Evolutionary conservation across 92 coral and sea anemone species (phyloP), one percentile per base, ranked within the genome.

Genomic region (Anthopleura xanthogrammica): DNA sequence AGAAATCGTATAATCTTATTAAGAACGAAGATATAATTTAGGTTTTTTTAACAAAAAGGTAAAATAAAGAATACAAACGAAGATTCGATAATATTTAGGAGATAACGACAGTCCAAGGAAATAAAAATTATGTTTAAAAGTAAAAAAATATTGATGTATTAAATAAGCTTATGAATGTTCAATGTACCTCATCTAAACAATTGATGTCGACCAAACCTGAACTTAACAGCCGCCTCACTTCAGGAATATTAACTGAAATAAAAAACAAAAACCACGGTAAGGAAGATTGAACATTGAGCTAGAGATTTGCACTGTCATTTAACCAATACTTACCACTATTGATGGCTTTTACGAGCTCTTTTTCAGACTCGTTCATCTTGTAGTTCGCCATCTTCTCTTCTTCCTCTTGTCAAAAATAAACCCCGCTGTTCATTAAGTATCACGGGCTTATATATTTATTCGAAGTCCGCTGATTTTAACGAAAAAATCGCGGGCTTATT

Each of bases 121-220:
- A 12, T 54, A 54, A 54, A 54, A 11, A 8, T 8, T 54, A 11
- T 5, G 11, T 8, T 54, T 12, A 9, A 54, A 14, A 54, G 16
- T 12, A 3, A 54, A 50, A 50, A 50, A 50, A 50, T 0, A 50
- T 0, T 50, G 54, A 5, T 0, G 11, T 50, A 6, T 5, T 1
- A 50, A 54, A 13, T 5, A 46, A 46, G 5, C 5, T 9, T 46
- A 9, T 46, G 9, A 46, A 46, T 46, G 50, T 43, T 4, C 50
- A 43, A 46, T 84, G 22, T 22, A 93, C 97, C 91, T 93, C 94
- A 73, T 93, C 97, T 13, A 81, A 75, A 39, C 94, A 94, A 85
- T 95, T 93, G 36, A 95, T 91, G 9, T 90, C 82, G 60, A 92
- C 95, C 84, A 77, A 80, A 22, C 88, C 90, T 56, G 88, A 64